Evolutionary conservation across 2,113 vertebrate species (phyloP), one percentile per base, ranked within the genome.

Genomic region (Channa argus): DNA sequence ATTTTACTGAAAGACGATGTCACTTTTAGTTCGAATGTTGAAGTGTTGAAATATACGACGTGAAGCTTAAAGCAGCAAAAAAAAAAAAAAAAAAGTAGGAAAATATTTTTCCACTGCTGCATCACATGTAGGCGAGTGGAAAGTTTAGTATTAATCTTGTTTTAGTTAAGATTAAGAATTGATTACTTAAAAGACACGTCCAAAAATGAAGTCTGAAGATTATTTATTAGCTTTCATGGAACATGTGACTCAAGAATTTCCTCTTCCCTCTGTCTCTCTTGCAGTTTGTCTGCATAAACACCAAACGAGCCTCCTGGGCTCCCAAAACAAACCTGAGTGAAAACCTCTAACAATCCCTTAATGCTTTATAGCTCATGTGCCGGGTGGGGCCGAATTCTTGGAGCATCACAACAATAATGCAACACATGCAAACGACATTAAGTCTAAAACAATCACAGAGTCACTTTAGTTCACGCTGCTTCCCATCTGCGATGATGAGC

Each of bases 171-270:
- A 73, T 61, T 12, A 73, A 68, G 44, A 51, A 38, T 15, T 44
- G 55, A 43, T 2, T 15, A 38, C 24, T 12, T 5, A 63, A 59
- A 39, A 44, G 41, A 69, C 4, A 15, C 15, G 60, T 71, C 55
- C 24, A 47, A 15, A 33, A 39, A 66, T 38, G 37, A n/a, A 44
- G 6, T 55, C 54, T 66, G 55, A 47, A 37, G 47, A 74, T 58
- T 56, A 74, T 74, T 65, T 62, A 75, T 47, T 68, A 49, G 15
- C 14, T 53, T 61, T 63, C n/a, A 47, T 71, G 56, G 43, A 78
- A 55, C 56, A 64, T 56, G 53, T 51, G 33, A 55, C 65, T 38
- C 5, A 63, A 41, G 47, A 74, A 61, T 56, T 52, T 66, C 45
- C 38, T 45, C 10, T 61, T 15, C 0, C 9, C 6, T 72, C 43